phyloP scores from a whole-genome alignment of 2,888 invertebrate species.

The Congeria kusceri region DNA sequence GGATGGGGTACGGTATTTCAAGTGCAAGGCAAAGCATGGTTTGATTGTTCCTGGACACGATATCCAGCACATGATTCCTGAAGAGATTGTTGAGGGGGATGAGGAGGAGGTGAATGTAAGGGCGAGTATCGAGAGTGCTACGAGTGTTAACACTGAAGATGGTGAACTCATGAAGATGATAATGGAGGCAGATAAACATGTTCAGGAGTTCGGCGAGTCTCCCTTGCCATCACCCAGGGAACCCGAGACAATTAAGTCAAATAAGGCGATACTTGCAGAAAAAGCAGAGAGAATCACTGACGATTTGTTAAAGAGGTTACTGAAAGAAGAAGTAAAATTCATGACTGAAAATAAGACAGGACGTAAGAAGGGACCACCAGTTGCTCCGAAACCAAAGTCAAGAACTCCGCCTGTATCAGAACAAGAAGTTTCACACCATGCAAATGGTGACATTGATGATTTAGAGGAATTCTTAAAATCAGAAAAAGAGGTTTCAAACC shows the following conservation, averaged over 20 bases:
- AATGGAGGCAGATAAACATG: constrained; percentile 61
- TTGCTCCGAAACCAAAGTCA: constrained; percentile 68
- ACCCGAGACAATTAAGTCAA: constrained; percentile 21
- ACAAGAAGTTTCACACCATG: constrained; percentile 26
- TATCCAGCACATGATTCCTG: constrained; percentile 43
- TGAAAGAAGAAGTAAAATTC: constrained; percentile 71
- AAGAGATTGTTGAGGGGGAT: constrained; percentile 25
- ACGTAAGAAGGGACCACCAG: constrained; percentile 66
- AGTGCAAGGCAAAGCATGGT: constrained; percentile 74
- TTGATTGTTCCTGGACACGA: constrained; percentile 78
- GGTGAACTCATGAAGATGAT: constrained; percentile 63
- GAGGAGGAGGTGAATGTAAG: constrained; percentile 35
- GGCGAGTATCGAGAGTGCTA: constrained; percentile 54
- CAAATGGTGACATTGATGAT: constrained; percentile 51
- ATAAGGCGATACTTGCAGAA: constrained; percentile 70
- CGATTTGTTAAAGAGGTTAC: constrained; percentile 71
- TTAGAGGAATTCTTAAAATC: constrained; percentile 45
- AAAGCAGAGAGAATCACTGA: constrained; percentile 77
- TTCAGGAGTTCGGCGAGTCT: constrained; percentile 61
- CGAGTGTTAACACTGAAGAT: constrained; percentile 52
- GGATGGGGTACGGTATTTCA: constrained; percentile 76
- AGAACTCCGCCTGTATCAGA: constrained; percentile 13
- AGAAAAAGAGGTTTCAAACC: not conserved
- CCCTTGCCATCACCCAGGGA: constrained; percentile 45
- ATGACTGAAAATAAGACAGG: constrained; percentile 68